Evolutionary conservation across 2,888 invertebrate genomes (phyloP), one percentile per base, ranked within the genome.

Genomic region (Thysanoteuthis rhombus): DNA sequence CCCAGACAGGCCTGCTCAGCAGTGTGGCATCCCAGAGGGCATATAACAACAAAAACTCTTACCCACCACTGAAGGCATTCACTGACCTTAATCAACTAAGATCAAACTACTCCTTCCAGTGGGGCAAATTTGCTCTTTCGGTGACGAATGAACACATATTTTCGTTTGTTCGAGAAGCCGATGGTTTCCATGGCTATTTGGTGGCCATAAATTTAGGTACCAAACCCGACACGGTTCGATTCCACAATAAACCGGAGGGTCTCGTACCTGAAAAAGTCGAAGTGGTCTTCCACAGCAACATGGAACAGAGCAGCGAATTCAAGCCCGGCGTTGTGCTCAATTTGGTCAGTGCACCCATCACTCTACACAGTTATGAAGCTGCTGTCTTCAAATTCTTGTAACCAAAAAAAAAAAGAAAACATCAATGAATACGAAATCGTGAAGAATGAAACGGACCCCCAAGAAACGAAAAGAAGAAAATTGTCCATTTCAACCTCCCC

Each of bases 141-240:
- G 94, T 94, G 19, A 93, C 94, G 39, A 94, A 95, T 75, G 94
- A 95, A 0, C 95, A 96, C 92, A 93, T 97, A 45, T 94, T 96
- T 89, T 95, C 96, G 94, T 96, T 96, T 93, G 95, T 96, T 22
- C 95, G 97, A 22, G 95, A 96, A 93, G 96, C 97, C 12, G 94
- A 95, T 16, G 96, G 97, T 38, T 97, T 97, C 94, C 95, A 96
- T 1, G 96, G 96, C 38, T 97, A 95, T 94, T 94, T 97, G 89
- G 96, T 96, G 0, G 95, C 96, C 91, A 95, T 97, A 93, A 97
- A 97, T 95, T 94, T 96, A 8, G 96, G 96, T 25, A 92, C 58
- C 12, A 52, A 90, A 42, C n/a, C 94, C 10, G 94, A 93, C 6
- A 93, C 94, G 0, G 94, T 94, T 90, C 95, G 94, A 28, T 95